Conservation (phyloP, 92 coral and sea anemone genomes). For the Metridium senile region DNA sequence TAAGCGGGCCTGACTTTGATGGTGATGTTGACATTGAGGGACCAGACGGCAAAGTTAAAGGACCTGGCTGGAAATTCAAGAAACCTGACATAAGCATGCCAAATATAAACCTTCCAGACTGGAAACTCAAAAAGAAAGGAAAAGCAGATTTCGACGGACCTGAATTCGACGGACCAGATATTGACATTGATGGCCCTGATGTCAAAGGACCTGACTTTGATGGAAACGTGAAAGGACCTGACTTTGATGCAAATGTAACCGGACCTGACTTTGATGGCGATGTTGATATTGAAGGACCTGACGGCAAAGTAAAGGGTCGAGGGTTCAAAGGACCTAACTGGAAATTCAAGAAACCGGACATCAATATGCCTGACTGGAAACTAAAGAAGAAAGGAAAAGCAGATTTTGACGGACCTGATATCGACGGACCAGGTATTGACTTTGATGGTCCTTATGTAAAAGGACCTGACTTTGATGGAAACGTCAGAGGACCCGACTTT, state of each 20-base stretch:
- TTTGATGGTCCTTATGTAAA: constrained; percentile 31
- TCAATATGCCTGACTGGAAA: constrained; percentile 14
- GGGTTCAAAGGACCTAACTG: constrained; percentile 15
- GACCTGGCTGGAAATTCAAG: constrained; percentile 10
- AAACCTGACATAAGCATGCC: constrained; percentile 24
- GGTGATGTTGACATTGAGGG: constrained; percentile 33
- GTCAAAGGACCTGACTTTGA: constrained; percentile 25
- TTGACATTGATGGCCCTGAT: constrained; percentile 7
- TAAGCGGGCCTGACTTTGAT: constrained; percentile 16
- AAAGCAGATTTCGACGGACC: constrained; percentile 46
- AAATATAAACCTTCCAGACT: constrained; percentile 28
- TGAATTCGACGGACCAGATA: constrained; percentile 2
- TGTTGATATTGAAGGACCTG: constrained; percentile 20
- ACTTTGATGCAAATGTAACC: too few relatives aligned
- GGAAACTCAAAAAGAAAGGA: constrained; percentile 12
- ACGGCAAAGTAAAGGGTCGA: constrained; percentile 5
- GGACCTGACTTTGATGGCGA: constrained; percentile 15
- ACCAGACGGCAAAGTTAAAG: constrained; percentile 19
- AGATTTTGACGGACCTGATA: background rate
- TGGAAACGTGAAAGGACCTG: constrained; percentile 21
- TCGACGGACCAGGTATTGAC: constrained; percentile 1
- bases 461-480: constrained; percentile 1
- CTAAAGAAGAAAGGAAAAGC: constrained; percentile 6
- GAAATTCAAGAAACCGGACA: constrained; percentile 18
- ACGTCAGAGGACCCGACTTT: background rate